Conservation (phyloP, 1,140 invertebrate species). For the Streblospio benedicti region DNA sequence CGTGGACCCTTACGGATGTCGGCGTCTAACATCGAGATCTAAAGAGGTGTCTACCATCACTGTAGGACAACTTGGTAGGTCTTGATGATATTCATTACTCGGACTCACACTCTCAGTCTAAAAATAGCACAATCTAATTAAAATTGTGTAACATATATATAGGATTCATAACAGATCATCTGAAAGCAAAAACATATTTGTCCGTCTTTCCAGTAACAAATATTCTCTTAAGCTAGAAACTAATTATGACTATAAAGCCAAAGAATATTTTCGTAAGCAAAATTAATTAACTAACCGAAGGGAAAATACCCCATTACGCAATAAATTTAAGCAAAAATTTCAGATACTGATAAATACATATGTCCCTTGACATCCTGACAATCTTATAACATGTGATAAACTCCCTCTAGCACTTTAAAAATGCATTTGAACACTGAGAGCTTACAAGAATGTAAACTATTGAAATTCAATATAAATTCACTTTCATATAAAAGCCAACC, state of each 20-base stretch:
- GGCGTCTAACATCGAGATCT: not conserved
- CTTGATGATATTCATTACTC: conserved; percentile 5
- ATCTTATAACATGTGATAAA: not conserved
- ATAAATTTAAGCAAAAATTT: not conserved
- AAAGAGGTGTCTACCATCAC: not conserved
- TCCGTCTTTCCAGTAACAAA: no score
- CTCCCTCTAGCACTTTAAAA: not conserved
- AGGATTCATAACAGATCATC: conserved; percentile 36
- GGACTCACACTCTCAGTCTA: conserved; percentile 12
- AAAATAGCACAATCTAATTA: not conserved
- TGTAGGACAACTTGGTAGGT: not conserved
- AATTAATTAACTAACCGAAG: not conserved
- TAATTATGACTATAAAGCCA: not conserved
- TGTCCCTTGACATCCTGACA: not conserved
- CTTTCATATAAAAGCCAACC: not conserved
- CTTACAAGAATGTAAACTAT: not conserved
- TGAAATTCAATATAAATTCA: conserved; percentile 3
- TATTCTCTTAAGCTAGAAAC: no score
- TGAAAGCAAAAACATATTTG: not conserved
- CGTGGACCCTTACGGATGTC: conserved; percentile 3
- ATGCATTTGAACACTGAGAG: not conserved
- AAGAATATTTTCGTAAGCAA: not conserved
- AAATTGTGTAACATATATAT: not conserved
- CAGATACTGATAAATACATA: not conserved
- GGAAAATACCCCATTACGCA: not conserved